phyloP scores from a whole-genome alignment of 2,113 vertebrate species.

The Callospermophilus lateralis region DNA sequence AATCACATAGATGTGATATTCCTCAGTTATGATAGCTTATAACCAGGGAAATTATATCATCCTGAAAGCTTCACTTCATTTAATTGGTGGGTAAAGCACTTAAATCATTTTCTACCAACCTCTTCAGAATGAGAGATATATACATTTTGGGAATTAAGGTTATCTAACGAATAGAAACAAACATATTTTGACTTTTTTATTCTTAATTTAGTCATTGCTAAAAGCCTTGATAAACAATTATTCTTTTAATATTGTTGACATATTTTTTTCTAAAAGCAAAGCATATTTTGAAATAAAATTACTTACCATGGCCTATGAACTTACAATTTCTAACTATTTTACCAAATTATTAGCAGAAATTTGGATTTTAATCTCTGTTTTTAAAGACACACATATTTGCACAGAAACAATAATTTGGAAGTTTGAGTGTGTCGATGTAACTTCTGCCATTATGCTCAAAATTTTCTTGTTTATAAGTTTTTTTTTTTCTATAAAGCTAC shows the following conservation, averaged over 20 bases:
- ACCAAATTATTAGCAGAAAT: background rate
- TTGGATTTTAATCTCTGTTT: background rate
- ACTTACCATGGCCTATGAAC: background rate
- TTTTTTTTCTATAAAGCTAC: background rate
- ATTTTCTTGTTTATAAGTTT: background rate
- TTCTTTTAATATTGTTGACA: conserved; percentile 42
- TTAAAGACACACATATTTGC: background rate
- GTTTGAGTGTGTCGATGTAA: background rate
- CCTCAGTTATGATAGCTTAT: conserved; percentile 45
- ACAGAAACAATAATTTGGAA: background rate
- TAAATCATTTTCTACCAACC: background rate
- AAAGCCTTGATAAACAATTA: background rate
- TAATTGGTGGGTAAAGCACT: background rate
- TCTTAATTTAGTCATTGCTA: background rate
- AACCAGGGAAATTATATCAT: conserved; percentile 65
- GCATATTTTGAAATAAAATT: conserved; percentile 3
- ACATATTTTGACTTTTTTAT: background rate
- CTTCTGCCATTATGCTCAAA: background rate
- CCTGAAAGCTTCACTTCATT: background rate
- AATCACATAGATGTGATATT: conserved; percentile 17
- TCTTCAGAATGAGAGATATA: conserved; percentile 38
- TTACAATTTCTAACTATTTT: conserved; percentile 17
- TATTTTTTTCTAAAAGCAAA: conserved; percentile 32
- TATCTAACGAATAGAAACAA: conserved; percentile 46
- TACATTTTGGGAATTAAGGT: background rate